A percentile compares a stretch with the other conserved stretches of the same genome.
Evolutionary conservation across 35 echinoderm and acorn worm genomes (phyloP).

Genomic region (Apostichopus californicus): DNA sequence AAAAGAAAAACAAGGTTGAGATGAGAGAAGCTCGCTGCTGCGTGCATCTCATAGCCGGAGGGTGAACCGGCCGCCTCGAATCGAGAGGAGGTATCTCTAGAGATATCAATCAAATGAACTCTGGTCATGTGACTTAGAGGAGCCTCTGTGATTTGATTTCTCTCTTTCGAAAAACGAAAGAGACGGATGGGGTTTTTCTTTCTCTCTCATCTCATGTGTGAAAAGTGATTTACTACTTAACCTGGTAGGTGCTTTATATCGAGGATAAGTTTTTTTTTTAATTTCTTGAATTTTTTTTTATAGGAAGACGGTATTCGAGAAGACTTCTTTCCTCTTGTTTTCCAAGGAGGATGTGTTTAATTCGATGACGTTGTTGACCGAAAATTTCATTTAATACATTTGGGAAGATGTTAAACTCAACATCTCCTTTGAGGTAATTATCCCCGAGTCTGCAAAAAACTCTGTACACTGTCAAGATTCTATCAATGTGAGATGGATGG

Average conservation of each 20-base stretch:
- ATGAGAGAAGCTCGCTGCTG: neutral
- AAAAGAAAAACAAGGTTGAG: slow-evolving; percentile 28
- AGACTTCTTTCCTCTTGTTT: neutral
- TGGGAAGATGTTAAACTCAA: too few species aligned
- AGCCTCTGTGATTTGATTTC: neutral
- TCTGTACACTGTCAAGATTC: too few species aligned
- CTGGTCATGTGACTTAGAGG: neutral
- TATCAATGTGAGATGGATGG: too few species aligned
- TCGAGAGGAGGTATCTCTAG: neutral
- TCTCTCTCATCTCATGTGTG: neutral
- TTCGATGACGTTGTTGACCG: neutral
- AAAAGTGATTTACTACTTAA: slow-evolving; percentile 1
- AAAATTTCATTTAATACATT: neutral
- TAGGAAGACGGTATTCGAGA: neutral
- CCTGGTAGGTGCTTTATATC: neutral
- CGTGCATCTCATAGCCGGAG: neutral
- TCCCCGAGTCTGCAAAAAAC: too few species aligned
- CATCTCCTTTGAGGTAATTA: too few species aligned
- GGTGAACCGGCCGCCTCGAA: neutral
- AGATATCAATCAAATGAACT: slow-evolving; percentile 36
- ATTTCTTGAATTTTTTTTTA: neutral
- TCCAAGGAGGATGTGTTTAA: neutral
- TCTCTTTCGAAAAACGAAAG: neutral
- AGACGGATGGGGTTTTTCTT: neutral
- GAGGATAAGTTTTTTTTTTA: neutral